Evolutionary conservation across 2,113 vertebrate species (phyloP), one percentile per base, ranked within the genome.

Genomic region (Nothobranchius kuhntae): DNA sequence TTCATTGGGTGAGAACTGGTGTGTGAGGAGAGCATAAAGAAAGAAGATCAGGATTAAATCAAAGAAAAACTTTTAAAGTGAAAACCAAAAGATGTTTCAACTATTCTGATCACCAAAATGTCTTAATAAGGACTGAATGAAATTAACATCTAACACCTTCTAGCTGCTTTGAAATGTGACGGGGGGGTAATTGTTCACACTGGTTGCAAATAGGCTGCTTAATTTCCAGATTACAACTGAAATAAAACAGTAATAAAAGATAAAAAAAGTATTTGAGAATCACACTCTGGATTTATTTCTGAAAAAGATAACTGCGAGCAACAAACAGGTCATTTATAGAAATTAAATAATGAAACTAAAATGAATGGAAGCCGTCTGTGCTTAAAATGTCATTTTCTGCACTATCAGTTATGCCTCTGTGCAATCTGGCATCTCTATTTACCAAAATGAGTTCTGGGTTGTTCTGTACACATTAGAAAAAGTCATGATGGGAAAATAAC

Each of bases 391-490:
- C 17, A 48, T 81, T 71, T 68, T 52, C 45, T 15, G 35, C 7
- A 3, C 15, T 24, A 7, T 54, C 36, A 9, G 14, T 58, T 50
- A 40, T 47, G 64, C 42, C 30, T 63, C 26, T 26, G 24, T 48
- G 30, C 44, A 70, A 55, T 68, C 46, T 38, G 21, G 47, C 17
- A 51, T 47, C 26, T 42, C 38, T 56, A 45, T 61, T 58, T 65
- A 54, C 42, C 52, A 15, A 79, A 75, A 81, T 69, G n/a, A 76
- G 68, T n/a, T 61, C 13, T 14, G 44, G 53, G 64, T 53, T 54
- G 46, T 65, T 55, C 26, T 44, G 13, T 13, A 50, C 17, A 46
- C 68, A 59, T 14, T 46, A 61, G 38, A 50, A 61, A 71, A 54
- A 21, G 2, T 36, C 53, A 45, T 26, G 8, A 7, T 21, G 10